Conservation (phyloP, 2,888 invertebrate species). For the Sipha maydis region DNA sequence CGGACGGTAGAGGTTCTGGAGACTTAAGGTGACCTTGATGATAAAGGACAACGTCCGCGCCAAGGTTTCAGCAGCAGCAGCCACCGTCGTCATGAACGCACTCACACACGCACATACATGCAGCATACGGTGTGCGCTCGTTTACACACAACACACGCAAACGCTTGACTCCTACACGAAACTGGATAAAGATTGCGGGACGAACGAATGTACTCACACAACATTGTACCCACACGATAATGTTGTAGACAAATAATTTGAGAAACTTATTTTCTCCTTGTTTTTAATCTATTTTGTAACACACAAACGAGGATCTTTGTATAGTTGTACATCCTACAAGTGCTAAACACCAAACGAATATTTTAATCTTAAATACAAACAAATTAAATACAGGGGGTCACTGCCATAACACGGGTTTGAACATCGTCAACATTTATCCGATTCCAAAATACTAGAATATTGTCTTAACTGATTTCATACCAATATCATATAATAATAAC, state of each 20-base stretch:
- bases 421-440: too few relatives aligned
- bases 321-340: too few relatives aligned
- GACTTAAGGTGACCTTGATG: conserved; percentile 53
- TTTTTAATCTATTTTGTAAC: neutral
- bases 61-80: conserved; percentile 41
- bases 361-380: too few relatives aligned
- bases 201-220: neutral
- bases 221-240: neutral
- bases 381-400: too few relatives aligned
- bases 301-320: too few relatives aligned
- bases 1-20: conserved; percentile 67
- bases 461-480: too few relatives aligned
- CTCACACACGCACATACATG: neutral
- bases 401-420: too few relatives aligned
- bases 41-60: conserved; percentile 58
- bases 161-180: conserved; percentile 38
- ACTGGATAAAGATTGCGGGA: neutral
- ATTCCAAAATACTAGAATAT: too few relatives aligned
- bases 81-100: neutral
- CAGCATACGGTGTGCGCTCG: neutral
- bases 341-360: too few relatives aligned
- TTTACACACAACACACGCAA: conserved; percentile 1
- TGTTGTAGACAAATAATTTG: neutral
- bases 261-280: neutral
- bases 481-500: too few relatives aligned